A percentile compares a stretch with the other conserved stretches of the same genome.
Conservation (phyloP, 2,888 invertebrate genomes). For the Pherbina coryleti region DNA sequence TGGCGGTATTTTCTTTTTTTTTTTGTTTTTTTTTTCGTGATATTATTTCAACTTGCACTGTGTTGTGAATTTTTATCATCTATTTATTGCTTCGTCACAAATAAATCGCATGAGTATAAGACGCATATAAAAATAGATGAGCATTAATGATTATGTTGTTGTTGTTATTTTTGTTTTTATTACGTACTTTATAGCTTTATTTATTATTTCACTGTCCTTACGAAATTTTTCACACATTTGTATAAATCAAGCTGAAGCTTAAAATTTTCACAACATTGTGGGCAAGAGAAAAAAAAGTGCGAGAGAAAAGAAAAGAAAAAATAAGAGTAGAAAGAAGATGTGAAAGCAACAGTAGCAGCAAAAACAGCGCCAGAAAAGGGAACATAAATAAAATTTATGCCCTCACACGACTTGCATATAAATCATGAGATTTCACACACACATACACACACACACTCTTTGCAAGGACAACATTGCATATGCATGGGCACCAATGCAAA, state of each 20-base stretch:
- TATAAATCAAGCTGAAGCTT: slow-evolving; percentile 2
- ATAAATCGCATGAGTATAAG: slow-evolving; percentile 4
- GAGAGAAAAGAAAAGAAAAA: not conserved
- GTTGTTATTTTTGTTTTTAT: no score
- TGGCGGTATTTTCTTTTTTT: not conserved
- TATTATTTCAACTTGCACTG: not conserved
- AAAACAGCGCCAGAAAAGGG: not conserved
- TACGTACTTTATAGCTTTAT: no score
- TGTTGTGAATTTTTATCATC: not conserved
- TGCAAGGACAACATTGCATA: not conserved
- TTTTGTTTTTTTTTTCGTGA: not conserved
- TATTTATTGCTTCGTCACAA: slow-evolving; percentile 20
- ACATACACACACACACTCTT: not conserved
- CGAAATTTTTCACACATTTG: not conserved
- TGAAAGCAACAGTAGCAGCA: not conserved
- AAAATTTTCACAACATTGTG: not conserved
- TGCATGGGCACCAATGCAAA: not conserved
- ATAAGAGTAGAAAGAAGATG: not conserved
- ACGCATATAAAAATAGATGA: slow-evolving; percentile 14
- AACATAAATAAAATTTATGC: slow-evolving; percentile 16
- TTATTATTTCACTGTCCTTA: not conserved
- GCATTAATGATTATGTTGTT: not conserved
- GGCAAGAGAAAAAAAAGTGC: not conserved
- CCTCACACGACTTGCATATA: slow-evolving; percentile 7
- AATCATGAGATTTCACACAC: slow-evolving; percentile 5